Percentiles rank a stretch among this genome's conserved stretches.
Evolutionary conservation across 2,113 vertebrate species (phyloP).

Genomic region (Macquaria australasica): DNA sequence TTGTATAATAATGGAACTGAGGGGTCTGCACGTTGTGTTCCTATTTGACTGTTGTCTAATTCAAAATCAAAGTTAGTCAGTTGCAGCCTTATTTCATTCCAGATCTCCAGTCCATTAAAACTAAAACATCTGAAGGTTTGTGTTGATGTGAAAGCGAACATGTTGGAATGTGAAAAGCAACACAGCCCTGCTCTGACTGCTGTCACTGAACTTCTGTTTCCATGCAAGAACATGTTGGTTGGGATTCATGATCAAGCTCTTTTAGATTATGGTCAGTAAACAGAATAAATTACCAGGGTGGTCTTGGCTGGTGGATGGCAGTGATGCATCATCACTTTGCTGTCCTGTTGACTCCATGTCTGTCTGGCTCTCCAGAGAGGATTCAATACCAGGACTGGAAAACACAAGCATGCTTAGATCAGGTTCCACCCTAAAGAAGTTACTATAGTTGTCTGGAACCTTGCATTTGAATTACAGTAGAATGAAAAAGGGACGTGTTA

Average conservation of each 20-base stretch:
- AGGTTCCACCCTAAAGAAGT: not conserved
- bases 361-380: slow-evolving; percentile 90
- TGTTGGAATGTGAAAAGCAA: not conserved
- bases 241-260: not conserved
- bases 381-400: slow-evolving; percentile 85
- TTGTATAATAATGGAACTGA: not conserved
- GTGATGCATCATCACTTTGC: slow-evolving; percentile 90
- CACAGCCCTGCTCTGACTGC: not conserved
- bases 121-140: not conserved
- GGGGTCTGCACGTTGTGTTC: too few relatives aligned
- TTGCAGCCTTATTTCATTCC: not conserved
- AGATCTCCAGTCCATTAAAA: not conserved
- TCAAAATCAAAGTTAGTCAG: too few relatives aligned
- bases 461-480: not conserved
- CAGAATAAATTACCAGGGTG: slow-evolving; percentile 84
- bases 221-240: not conserved
- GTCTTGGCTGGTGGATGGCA: slow-evolving; percentile 96
- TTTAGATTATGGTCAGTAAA: not conserved
- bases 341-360: slow-evolving; percentile 90
- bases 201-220: not conserved
- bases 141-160: not conserved
- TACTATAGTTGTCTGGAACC: not conserved
- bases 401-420: not conserved
- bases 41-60: too few relatives aligned
- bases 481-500: not conserved